phyloP scores from a whole-genome alignment of 2,113 vertebrate species.

The Rattus rattus region DNA sequence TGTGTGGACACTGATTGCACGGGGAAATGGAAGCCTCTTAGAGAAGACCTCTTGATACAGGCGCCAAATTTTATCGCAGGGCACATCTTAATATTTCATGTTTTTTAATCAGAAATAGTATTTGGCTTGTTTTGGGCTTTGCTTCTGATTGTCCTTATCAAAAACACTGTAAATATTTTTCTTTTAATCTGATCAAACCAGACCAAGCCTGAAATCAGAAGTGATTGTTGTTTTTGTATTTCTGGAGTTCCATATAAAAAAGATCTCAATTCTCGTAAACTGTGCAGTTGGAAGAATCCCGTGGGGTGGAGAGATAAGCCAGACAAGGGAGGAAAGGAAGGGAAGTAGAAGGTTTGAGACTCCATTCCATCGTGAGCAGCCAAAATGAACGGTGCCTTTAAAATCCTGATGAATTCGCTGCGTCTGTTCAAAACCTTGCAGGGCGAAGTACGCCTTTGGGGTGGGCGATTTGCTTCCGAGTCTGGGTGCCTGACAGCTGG shows the following conservation, averaged over 20 bases:
- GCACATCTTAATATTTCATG: conserved; percentile 39
- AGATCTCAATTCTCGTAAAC: neutral
- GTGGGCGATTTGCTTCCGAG: neutral
- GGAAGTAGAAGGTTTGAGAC: neutral
- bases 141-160: conserved; percentile 60
- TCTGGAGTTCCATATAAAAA: conserved; percentile 15
- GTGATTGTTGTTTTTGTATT: neutral
- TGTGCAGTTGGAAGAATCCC: neutral
- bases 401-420: conserved; percentile 3
- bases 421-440: conserved; percentile 9
- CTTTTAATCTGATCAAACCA: conserved; percentile 53
- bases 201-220: conserved; percentile 44
- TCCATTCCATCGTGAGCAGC: neutral
- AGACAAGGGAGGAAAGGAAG: neutral
- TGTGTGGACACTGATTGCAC: neutral
- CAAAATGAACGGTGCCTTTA: neutral
- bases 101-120: conserved; percentile 54
- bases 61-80: conserved; percentile 36
- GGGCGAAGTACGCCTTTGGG: neutral
- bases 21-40: conserved; percentile 40
- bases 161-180: conserved; percentile 47
- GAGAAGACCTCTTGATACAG: conserved; percentile 36
- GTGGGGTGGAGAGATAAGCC: neutral
- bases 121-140: conserved; percentile 51
- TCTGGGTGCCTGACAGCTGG: neutral